Evolutionary conservation across 35 echinoderm and acorn worm species (phyloP).

Genomic region (Amphiura filiformis): DNA sequence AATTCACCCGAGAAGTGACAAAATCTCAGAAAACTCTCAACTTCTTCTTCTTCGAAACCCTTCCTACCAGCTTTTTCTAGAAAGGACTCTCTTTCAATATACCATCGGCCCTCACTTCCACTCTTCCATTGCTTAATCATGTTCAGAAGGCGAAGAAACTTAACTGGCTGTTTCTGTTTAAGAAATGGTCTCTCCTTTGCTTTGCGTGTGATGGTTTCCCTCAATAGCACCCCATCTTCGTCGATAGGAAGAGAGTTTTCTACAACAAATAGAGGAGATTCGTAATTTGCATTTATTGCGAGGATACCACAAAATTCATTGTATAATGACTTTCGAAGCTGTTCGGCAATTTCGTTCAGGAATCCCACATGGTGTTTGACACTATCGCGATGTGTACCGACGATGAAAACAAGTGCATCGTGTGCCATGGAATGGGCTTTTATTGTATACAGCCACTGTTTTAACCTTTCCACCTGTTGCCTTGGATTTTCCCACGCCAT

Average conservation of each 20-base stretch:
- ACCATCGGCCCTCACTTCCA: neutral
- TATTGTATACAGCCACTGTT: constrained; percentile 21
- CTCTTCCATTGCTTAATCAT: neutral
- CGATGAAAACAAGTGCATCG: constrained; percentile 28
- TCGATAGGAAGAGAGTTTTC: constrained; percentile 32
- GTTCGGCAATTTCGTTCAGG: neutral
- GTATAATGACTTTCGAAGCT: neutral
- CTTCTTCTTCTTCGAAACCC: neutral
- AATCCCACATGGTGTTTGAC: neutral
- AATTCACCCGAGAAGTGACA: constrained; percentile 21
- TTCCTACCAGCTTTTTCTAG: neutral
- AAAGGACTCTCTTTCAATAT: neutral
- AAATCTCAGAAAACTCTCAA: neutral
- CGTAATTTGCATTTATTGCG: constrained; percentile 12
- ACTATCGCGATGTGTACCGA: constrained; percentile 46
- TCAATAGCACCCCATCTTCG: neutral
- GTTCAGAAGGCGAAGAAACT: neutral
- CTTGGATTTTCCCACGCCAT: neutral
- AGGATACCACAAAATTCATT: constrained; percentile 29
- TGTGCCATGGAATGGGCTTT: constrained; percentile 22
- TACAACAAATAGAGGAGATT: constrained; percentile 6
- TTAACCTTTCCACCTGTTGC: constrained; percentile 3
- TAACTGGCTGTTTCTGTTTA: neutral
- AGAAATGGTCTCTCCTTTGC: constrained; percentile 1
- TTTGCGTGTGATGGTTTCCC: neutral